A percentile compares a stretch with the other conserved stretches of the same genome.
Evolutionary conservation across 2,888 invertebrate species (phyloP).

Genomic region (Diplazon laetatorius): DNA sequence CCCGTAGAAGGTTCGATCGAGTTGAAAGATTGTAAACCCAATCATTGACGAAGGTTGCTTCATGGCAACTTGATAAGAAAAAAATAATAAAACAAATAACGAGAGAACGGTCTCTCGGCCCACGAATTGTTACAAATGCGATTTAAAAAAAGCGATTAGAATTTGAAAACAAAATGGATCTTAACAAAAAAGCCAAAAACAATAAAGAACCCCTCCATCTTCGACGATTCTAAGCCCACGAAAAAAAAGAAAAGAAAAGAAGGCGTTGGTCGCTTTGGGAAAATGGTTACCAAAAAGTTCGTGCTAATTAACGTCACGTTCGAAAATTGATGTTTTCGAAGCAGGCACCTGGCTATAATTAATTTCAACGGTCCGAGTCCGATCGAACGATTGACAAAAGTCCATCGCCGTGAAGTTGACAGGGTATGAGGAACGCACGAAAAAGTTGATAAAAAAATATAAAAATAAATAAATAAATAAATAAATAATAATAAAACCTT

Average conservation of each 20-base stretch:
- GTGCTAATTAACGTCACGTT: not conserved
- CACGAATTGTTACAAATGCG: slow-evolving; percentile 26
- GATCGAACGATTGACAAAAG: slow-evolving; percentile 22
- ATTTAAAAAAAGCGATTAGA: slow-evolving; percentile 21
- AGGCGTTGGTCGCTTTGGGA: slow-evolving; percentile 2
- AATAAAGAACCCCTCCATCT: slow-evolving; percentile 3
- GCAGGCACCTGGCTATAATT: too few species aligned
- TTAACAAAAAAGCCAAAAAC: slow-evolving; percentile 1
- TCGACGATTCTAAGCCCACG: slow-evolving; percentile 10
- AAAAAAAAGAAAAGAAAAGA: not conserved
- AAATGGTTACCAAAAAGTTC: slow-evolving; percentile 8
- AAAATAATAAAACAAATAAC: slow-evolving; percentile 17
- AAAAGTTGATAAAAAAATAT: too few species aligned
- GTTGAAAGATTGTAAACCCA: too few species aligned
- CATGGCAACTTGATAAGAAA: slow-evolving; percentile 6
- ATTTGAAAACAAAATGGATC: slow-evolving; percentile 9
- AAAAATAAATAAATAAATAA: too few species aligned
- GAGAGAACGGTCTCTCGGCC: slow-evolving; percentile 13
- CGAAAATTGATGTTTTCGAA: too few species aligned
- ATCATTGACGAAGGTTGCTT: slow-evolving; percentile 80
- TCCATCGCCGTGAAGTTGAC: slow-evolving; percentile 29
- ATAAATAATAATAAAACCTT: slow-evolving; percentile 6
- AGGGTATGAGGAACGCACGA: slow-evolving; percentile 40
- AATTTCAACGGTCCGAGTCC: slow-evolving; percentile 6
- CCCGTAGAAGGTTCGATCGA: slow-evolving; percentile 80